phyloP scores from a whole-genome alignment of 2,797 vertebrate genomes.

The Enteromius fasciolatus region DNA sequence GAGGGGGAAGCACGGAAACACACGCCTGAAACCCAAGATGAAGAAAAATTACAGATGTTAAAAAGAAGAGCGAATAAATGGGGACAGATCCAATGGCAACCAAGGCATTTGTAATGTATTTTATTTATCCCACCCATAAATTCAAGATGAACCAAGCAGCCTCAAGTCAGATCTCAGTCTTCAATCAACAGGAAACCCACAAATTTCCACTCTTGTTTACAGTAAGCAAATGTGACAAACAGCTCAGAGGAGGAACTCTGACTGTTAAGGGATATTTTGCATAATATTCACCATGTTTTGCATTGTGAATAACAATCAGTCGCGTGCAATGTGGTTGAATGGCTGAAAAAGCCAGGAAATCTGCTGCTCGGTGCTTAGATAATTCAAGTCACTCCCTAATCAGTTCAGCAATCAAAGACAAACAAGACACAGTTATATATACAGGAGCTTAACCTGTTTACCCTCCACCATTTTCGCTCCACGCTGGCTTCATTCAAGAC shows the following conservation, averaged over 20 bases:
- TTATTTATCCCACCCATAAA: conserved; percentile 19
- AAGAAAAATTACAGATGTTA: background rate
- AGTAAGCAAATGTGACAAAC: background rate
- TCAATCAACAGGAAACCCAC: conserved; percentile 11
- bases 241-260: conserved; percentile 8
- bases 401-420: conserved; percentile 34
- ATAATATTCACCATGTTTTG: background rate
- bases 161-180: background rate
- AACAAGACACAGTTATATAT: conserved; percentile 15
- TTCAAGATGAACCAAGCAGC: background rate
- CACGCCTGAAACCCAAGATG: conserved; percentile 48
- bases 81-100: conserved; percentile 15
- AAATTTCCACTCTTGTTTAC: background rate
- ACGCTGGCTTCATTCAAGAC: background rate
- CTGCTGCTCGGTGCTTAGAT: background rate
- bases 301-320: conserved; percentile 9
- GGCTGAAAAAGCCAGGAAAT: background rate
- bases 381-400: conserved; percentile 20
- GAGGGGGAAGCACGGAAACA: conserved; percentile 36
- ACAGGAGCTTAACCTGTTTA: conserved; percentile 15
- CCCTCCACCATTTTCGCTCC: background rate
- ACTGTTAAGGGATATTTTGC: background rate
- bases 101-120: conserved; percentile 2
- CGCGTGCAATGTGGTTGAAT: background rate
- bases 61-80: background rate